Conservation (phyloP, 2,797 vertebrate genomes). For the Melanotaenia trifasciata region DNA sequence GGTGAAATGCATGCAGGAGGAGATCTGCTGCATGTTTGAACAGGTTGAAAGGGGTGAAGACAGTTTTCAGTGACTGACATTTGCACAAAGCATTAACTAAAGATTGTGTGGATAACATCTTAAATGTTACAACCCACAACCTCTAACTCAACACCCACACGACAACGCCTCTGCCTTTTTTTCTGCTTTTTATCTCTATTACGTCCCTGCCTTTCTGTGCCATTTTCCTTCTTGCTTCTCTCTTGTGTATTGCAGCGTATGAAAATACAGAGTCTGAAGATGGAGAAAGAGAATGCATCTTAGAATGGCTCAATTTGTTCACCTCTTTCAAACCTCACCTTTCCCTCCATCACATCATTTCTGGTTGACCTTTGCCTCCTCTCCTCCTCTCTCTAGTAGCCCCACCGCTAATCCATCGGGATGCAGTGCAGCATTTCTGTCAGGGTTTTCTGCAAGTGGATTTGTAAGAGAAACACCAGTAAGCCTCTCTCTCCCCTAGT, state of each 20-base stretch:
- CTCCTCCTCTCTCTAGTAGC: slow-evolving; percentile 20
- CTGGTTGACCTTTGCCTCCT: slow-evolving; percentile 23
- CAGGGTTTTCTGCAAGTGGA: slow-evolving; percentile 77
- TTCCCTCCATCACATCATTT: slow-evolving; percentile 33
- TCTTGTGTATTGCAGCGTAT: slow-evolving; percentile 41
- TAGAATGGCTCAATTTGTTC: slow-evolving; percentile 8
- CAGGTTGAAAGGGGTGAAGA: slow-evolving; percentile 59
- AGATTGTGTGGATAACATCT: slow-evolving; percentile 37
- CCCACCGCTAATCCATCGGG: slow-evolving; percentile 71
- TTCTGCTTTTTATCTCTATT: slow-evolving; percentile 37
- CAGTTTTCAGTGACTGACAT: slow-evolving; percentile 54
- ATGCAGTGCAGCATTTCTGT: slow-evolving; percentile 67
- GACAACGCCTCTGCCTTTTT: slow-evolving; percentile 33
- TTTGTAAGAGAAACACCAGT: slow-evolving; percentile 84
- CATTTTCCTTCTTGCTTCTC: slow-evolving; percentile 47
- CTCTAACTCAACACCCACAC: slow-evolving; percentile 49
- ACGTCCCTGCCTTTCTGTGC: slow-evolving; percentile 37
- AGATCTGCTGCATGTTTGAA: slow-evolving; percentile 56
- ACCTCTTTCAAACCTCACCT: slow-evolving; percentile 20
- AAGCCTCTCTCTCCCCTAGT: slow-evolving; percentile 76
- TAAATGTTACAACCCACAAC: slow-evolving; percentile 49
- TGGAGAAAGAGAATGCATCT: not conserved
- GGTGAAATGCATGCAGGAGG: not conserved
- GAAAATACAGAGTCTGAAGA: slow-evolving; percentile 12
- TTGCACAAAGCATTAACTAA: slow-evolving; percentile 61